Evolutionary conservation across 1,140 invertebrate species (phyloP).

Genomic region (Orius insidiosus): DNA sequence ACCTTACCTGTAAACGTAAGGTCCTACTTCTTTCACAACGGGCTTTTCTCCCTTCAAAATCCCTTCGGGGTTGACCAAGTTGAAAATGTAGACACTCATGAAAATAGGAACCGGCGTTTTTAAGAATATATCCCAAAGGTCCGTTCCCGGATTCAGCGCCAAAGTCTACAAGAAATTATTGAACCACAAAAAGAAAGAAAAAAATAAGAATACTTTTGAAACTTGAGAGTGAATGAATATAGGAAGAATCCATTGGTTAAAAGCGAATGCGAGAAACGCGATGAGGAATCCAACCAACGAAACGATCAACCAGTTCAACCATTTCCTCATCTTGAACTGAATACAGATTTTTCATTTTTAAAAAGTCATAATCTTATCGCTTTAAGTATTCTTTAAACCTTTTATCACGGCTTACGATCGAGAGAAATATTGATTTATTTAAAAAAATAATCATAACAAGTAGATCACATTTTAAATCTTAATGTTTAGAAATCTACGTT

Average conservation of each 20-base stretch:
- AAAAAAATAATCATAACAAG: no score
- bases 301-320: constrained; percentile 11
- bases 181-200: background rate
- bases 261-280: background rate
- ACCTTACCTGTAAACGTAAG: constrained; percentile 14
- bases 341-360: no score
- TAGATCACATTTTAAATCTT: no score
- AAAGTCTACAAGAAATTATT: constrained; percentile 4
- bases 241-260: constrained; percentile 7
- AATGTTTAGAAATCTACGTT: no score
- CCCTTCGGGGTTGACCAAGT: constrained; percentile 9
- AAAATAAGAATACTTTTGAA: constrained; percentile 8
- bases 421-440: no score
- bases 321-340: constrained; percentile 7
- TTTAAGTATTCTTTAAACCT: no score
- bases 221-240: constrained; percentile 5
- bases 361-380: no score
- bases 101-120: constrained; percentile 7
- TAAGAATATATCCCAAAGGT: constrained; percentile 9
- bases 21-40: constrained; percentile 5
- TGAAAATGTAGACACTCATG: constrained; percentile 12
- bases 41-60: constrained; percentile 8
- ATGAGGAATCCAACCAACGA: constrained; percentile 1
- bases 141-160: constrained; percentile 9
- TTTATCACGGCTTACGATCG: no score